Base-by-base conservation (phyloP, 2,888 invertebrate genomes). In the Drosophila vallismaia region DNA sequence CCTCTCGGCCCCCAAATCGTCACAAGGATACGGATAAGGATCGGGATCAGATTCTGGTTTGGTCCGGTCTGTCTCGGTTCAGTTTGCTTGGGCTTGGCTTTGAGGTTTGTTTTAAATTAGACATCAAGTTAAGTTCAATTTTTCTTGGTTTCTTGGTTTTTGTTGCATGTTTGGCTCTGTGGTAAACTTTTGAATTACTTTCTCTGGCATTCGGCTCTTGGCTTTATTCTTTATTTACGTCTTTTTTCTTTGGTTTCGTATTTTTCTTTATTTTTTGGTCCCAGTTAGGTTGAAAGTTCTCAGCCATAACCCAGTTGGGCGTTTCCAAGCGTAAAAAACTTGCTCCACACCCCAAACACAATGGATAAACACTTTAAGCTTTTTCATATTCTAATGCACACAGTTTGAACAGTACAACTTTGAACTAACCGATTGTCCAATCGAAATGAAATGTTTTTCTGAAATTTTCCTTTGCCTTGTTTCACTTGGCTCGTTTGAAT, bases 181-280 rank as follows among this genome's bases (percentile, higher is more conserved):
- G 87, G 86, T 56, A 8, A 74, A 85, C 74, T 88, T 81, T 74
- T 54, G 70, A 58, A 85, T 87, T 82, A 82, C 79, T 87, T 87
- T 82, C 52, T 50, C 50, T 56, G 38, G 60, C 62, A 62, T 72
- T 70, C 71, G 70, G 71, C 53, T 55, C 52, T 60, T 36, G 36
- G 36, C 36, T 56, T 19, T 44, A 36, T n/a, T 45, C 42, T 36
- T 40, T 38, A 50, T 36, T 56, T 31, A 4, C 24, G 14, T 69
- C 12, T 45, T 45, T 55, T 51, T 28, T 63, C 63, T 66, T 56
- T 52, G 2, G 12, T 42, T 19, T 3, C 19, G 19, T 19, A 24
- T 14, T 44, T 8, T 38, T 6, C 14, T 33, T 26, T 33, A 48
- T 50, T 24, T 19, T 40, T 29, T 31, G 12, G 19, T 46, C 29